phyloP scores from a whole-genome alignment of 2,888 invertebrate genomes.

The Ormia ochracea region DNA sequence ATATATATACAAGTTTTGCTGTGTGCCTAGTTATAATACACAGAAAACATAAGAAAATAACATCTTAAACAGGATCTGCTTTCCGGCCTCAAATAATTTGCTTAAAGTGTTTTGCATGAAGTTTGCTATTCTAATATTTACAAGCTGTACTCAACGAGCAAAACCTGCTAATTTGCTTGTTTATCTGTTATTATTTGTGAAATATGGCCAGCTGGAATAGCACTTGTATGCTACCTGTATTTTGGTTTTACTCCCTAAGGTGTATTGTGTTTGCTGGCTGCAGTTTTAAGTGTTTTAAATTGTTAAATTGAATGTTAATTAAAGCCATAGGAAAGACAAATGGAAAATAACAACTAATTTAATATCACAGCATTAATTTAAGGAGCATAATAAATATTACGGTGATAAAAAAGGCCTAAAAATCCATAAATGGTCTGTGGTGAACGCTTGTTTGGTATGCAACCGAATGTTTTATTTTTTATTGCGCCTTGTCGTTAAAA shows the following conservation, averaged over 20 bases:
- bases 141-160: neutral
- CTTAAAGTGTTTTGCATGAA: neutral
- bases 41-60: neutral
- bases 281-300: neutral
- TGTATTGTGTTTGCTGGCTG: neutral
- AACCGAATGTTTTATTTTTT: too few species aligned
- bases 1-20: neutral
- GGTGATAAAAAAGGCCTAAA: too few species aligned
- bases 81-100: neutral
- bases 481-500: too few species aligned
- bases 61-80: neutral
- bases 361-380: neutral
- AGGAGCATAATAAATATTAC: too few species aligned
- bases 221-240: neutral
- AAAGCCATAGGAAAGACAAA: neutral
- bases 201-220: neutral
- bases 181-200: neutral
- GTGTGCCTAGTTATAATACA: neutral
- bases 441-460: too few species aligned
- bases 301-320: neutral
- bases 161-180: conserved; percentile 11
- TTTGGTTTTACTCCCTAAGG: neutral
- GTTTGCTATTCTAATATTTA: neutral
- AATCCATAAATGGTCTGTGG: neutral
- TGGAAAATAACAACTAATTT: neutral